Evolutionary conservation across 37 sponge, comb jelly and placozoan genomes (phyloP).

Genomic region (Petrosia ficiformis): DNA sequence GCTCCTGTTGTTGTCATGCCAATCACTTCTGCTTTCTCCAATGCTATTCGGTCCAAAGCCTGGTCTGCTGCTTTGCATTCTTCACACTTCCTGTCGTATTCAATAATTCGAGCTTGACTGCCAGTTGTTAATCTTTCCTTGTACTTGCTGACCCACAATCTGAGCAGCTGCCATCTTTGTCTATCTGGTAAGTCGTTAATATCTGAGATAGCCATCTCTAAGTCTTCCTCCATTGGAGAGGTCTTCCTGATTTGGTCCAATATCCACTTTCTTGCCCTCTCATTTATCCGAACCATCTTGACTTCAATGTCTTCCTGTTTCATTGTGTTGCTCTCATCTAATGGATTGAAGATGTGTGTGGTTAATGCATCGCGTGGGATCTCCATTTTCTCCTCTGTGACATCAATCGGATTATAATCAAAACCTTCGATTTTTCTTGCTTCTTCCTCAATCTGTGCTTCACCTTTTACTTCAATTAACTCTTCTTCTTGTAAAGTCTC

Average conservation of each 20-base stretch:
- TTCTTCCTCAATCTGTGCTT: conserved; percentile 56
- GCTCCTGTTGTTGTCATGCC: conserved; percentile 97
- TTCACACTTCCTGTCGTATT: conserved; percentile 13
- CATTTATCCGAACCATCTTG: not conserved
- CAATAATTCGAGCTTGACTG: not conserved
- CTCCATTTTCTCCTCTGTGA: not conserved
- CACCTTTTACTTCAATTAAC: conserved; percentile 44
- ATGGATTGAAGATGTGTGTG: not conserved
- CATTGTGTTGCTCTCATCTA: not conserved
- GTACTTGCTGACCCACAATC: conserved; percentile 51
- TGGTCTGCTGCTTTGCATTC: conserved; percentile 22
- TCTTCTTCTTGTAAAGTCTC: conserved; percentile 13
- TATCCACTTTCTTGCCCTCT: not conserved
- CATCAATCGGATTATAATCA: not conserved
- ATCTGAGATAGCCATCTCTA: conserved; percentile 27
- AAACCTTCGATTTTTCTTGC: conserved; percentile 16
- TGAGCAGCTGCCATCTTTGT: conserved; percentile 58
- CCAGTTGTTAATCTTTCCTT: not conserved
- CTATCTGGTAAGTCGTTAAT: conserved; percentile 8
- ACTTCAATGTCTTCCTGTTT: conserved; percentile 4
- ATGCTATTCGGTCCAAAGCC: not conserved
- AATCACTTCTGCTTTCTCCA: conserved; percentile 52
- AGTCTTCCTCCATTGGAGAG: conserved; percentile 34
- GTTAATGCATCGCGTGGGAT: not conserved
- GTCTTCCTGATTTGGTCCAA: not conserved